Base-by-base conservation (phyloP, 2,888 invertebrate species). In the Globia sparganii region DNA sequence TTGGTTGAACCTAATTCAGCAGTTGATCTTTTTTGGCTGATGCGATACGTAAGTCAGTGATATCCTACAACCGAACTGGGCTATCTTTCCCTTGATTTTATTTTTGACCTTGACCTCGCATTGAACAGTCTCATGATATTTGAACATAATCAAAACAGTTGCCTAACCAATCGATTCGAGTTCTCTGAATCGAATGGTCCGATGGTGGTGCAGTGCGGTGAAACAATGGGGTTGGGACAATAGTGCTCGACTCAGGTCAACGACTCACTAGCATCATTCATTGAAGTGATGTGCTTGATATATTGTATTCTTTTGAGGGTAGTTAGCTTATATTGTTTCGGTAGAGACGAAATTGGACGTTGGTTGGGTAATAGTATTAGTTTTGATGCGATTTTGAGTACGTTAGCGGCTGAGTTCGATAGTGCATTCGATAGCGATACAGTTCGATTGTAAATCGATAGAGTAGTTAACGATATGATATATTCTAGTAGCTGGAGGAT, bases 181-280 rank as follows among this genome's bases (percentile, higher is more conserved):
- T 82, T 75, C 86, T 75, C 53, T 80, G 81, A 83, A 83, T 80
- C 78, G 70, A 75, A 78, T 75, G 58, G 68, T 43, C 46, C 31
- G 70, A 28, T 82, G 77, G 68, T 84, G 78, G 69, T 84, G 85
- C 85, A 85, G 72, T 83, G 81, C 85, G 72, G 79, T 74, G 76
- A 86, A 86, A 87, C 86, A 87, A 87, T 87, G 43, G 68, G 64
- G 76, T 77, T 80, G 68, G 72, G 59, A 87, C 86, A 87, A 82
- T 86, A 69, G 71, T 78, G 66, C 72, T 68, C 43, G n/a, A 65
- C 49, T 66, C 58, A 31, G 84, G 83, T 87, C 86, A 74, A 74
- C 68, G 75, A 78, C 77, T 53, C 70, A 31, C 56, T 58, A 66
- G 37, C 68, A 58, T 62, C 71, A 77, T 70, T 75, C 66, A 70